phyloP scores from a whole-genome alignment of 37 sponge, comb jelly and placozoan species.

The Chondrilla cf. caribensis region DNA sequence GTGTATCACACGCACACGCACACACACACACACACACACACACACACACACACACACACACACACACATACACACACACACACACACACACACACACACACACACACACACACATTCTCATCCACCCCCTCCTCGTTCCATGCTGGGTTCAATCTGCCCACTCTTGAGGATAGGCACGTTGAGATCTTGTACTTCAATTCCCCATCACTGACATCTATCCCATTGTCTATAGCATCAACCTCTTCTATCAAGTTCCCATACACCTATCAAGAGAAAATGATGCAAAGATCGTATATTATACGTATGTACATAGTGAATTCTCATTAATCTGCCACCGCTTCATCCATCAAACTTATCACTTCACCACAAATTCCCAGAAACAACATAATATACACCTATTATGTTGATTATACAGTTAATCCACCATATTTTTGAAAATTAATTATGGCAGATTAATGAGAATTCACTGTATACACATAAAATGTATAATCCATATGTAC shows the following conservation, averaged over 20 bases:
- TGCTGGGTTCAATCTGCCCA: slow-evolving; percentile 66
- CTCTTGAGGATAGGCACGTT: slow-evolving; percentile 55
- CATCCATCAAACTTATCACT: background rate
- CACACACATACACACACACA: background rate
- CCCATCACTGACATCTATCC: slow-evolving; percentile 62
- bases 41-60: background rate
- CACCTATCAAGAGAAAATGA: background rate
- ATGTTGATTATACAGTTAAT: no score
- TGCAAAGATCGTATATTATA: background rate
- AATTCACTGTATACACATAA: no score
- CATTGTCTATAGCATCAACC: slow-evolving; percentile 94
- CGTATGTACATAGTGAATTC: no score
- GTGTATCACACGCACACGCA: no score
- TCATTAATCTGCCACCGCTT: no score
- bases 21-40: background rate
- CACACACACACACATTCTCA: slow-evolving; percentile 40
- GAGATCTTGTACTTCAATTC: slow-evolving; percentile 50
- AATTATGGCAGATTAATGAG: no score
- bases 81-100: background rate
- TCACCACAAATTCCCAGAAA: no score
- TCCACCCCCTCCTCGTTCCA: slow-evolving; percentile 69
- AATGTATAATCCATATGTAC: no score
- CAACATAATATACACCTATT: no score
- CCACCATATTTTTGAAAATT: no score
- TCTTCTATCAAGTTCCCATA: slow-evolving; percentile 88